phyloP scores from a whole-genome alignment of 1,140 invertebrate genomes.

The Harpegnathos saltator region DNA sequence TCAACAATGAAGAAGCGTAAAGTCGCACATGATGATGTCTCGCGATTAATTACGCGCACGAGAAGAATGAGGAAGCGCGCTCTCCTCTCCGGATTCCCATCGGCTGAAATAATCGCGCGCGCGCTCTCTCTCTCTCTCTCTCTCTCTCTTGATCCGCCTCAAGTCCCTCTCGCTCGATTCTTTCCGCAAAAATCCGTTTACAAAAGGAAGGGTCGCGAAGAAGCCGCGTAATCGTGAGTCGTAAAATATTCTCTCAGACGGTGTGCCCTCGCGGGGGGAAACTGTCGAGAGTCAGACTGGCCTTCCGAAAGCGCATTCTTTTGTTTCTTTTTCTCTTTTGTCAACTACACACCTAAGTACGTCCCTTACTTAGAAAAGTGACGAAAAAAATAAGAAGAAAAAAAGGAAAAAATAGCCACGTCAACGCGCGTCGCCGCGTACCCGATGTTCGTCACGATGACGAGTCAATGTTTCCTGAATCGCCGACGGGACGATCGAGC shows the following conservation, averaged over 20 bases:
- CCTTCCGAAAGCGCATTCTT: slow-evolving; percentile 57
- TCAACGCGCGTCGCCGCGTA: too few relatives aligned
- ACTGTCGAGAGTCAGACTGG: slow-evolving; percentile 44
- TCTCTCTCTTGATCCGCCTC: too few relatives aligned
- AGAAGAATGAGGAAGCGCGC: background rate
- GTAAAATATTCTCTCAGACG: slow-evolving; percentile 59
- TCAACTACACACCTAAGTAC: slow-evolving; percentile 58
- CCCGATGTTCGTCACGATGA: too few relatives aligned
- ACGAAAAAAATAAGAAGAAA: slow-evolving; percentile 4
- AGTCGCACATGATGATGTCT: background rate
- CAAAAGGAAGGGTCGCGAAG: slow-evolving; percentile 10
- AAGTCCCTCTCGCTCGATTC: background rate
- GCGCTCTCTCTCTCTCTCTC: background rate
- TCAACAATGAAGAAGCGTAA: slow-evolving; percentile 4
- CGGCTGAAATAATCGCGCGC: background rate
- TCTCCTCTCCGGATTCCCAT: background rate
- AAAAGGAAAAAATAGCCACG: background rate
- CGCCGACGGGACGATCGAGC: too few relatives aligned
- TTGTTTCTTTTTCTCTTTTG: too few relatives aligned
- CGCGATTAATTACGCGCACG: background rate
- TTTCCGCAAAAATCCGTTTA: slow-evolving; percentile 8
- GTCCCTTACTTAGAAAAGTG: slow-evolving; percentile 16
- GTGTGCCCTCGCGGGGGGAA: slow-evolving; percentile 50
- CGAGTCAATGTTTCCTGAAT: too few relatives aligned
- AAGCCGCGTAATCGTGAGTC: background rate